These are phyloP conservation scores for Scyliorhinus canicula DNA, from an alignment of 2,797 vertebrate species.

Conservation along the genomic window DNA sequence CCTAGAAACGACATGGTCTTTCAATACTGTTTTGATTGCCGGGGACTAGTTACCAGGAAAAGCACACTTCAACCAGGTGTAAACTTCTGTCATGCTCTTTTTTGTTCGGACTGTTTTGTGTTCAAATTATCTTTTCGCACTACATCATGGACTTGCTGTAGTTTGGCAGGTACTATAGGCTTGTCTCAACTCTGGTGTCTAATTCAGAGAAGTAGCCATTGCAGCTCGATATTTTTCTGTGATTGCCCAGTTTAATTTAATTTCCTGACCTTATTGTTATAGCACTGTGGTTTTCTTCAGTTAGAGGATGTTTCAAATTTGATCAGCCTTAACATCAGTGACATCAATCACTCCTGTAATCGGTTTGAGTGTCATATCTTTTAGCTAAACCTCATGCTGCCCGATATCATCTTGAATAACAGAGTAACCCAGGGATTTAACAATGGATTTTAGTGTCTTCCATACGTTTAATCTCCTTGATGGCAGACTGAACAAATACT, in stretches of 20 bases:
- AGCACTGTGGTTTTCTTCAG: not conserved
- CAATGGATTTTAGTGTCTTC: not conserved
- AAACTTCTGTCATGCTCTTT: not conserved
- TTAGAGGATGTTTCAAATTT: not conserved
- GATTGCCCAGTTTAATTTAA: not conserved
- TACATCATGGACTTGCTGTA: not conserved
- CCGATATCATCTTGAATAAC: not conserved
- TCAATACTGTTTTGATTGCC: not conserved
- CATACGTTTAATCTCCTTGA: not conserved
- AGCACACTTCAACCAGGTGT: not conserved
- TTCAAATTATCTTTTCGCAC: not conserved
- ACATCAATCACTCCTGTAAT: not conserved
- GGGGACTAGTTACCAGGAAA: not conserved
- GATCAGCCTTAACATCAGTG: not conserved
- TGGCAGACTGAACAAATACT: not conserved
- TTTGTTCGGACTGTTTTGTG: not conserved
- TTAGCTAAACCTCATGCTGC: too few species aligned
- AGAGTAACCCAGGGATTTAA: not conserved
- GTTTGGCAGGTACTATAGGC: not conserved
- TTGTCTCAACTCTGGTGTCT: not conserved
- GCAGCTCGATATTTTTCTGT: not conserved
- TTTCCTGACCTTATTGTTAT: not conserved
- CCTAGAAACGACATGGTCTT: not conserved
- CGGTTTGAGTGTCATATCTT: not conserved
- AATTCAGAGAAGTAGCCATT: not conserved